Evolutionary conservation across 92 coral and sea anemone species (phyloP).

Genomic region (Parazoanthus swiftii): DNA sequence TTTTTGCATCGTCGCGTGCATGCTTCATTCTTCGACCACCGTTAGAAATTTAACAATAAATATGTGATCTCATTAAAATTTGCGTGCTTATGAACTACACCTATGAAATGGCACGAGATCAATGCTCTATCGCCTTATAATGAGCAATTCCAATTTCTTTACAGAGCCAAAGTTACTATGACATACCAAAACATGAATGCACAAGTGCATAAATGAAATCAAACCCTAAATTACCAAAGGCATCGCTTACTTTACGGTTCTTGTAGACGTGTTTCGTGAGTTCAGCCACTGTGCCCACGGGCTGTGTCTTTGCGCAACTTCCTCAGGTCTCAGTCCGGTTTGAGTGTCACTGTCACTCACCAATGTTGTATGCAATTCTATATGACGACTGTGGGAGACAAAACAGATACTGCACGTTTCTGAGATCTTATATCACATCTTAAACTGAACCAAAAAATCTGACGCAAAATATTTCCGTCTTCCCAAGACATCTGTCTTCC

Average conservation of each 20-base stretch:
- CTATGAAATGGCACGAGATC: neutral
- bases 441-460: too few species aligned
- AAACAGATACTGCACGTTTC: too few species aligned
- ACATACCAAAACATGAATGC: neutral
- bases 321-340: too few species aligned
- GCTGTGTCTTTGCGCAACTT: too few species aligned
- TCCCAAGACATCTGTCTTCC: too few species aligned
- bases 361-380: too few species aligned
- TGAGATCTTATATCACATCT: too few species aligned
- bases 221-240: neutral
- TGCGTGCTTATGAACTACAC: neutral
- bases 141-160: neutral
- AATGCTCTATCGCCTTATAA: neutral
- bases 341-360: too few species aligned
- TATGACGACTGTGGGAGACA: too few species aligned
- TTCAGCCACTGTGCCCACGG: neutral
- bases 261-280: neutral
- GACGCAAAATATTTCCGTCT: too few species aligned
- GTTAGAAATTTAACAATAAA: too few species aligned
- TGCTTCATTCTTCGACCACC: neutral
- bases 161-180: neutral
- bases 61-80: neutral
- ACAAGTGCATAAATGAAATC: neutral
- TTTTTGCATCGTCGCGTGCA: neutral
- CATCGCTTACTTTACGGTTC: neutral